Evolutionary conservation across 2,888 invertebrate species (phyloP).

Genomic region (Hipparchia sbordonii): DNA sequence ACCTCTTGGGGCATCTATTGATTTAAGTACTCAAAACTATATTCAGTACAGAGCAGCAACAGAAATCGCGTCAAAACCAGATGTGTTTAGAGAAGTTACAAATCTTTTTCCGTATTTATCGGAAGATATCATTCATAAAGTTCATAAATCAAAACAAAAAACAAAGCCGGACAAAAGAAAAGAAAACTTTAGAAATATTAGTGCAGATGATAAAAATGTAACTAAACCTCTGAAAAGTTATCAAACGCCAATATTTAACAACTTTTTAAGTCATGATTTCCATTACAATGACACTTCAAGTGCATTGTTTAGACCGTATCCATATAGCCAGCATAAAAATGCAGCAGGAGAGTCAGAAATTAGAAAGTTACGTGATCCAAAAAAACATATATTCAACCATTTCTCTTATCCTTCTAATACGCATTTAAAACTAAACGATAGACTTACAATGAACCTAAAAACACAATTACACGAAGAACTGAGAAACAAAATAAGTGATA

Average conservation of each 20-base stretch:
- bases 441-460: background rate
- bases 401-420: slow-evolving; percentile 18
- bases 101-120: slow-evolving; percentile 58
- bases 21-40: slow-evolving; percentile 6
- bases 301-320: slow-evolving; percentile 16
- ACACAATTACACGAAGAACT: background rate
- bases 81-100: slow-evolving; percentile 65
- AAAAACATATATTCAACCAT: background rate
- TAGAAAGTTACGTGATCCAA: background rate
- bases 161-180: background rate
- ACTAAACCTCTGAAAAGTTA: slow-evolving; percentile 4
- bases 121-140: slow-evolving; percentile 33
- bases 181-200: background rate
- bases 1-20: slow-evolving; percentile 7
- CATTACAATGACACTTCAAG: background rate
- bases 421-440: background rate
- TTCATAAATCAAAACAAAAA: slow-evolving; percentile 41
- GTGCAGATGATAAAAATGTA: background rate
- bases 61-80: slow-evolving; percentile 37
- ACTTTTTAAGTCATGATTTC: background rate
- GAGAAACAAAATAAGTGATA: background rate
- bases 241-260: background rate
- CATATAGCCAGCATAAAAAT: slow-evolving; percentile 9
- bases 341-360: background rate
- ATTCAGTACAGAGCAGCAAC: slow-evolving; percentile 16